Conservation (phyloP, 2,888 invertebrate species). For the Dascillus cervinus region DNA sequence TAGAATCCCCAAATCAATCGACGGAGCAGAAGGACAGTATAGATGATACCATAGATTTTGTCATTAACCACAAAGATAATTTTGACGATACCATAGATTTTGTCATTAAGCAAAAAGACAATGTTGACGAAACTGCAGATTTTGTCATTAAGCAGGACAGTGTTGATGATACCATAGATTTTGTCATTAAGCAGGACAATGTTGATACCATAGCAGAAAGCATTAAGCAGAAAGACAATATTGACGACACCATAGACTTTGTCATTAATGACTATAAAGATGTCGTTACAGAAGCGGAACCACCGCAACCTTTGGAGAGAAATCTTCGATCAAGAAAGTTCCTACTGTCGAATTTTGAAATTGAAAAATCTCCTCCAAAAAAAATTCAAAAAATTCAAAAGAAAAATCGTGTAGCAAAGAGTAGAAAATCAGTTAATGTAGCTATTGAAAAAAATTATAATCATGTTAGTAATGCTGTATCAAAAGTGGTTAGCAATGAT, state of each 20-base stretch:
- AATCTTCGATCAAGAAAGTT: too few relatives aligned
- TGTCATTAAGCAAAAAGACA: background rate
- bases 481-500: background rate
- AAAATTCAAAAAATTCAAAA: background rate
- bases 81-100: background rate
- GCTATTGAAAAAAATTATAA: background rate
- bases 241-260: too few relatives aligned
- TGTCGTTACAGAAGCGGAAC: too few relatives aligned
- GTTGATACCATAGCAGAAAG: background rate
- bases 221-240: background rate
- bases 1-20: background rate
- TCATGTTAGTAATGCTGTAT: background rate
- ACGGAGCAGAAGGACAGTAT: too few relatives aligned
- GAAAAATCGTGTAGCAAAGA: background rate
- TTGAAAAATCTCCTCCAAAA: too few relatives aligned
- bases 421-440: background rate
- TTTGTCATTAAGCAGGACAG: background rate
- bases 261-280: too few relatives aligned
- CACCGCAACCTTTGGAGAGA: too few relatives aligned
- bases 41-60: too few relatives aligned
- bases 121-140: background rate
- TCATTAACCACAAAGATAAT: background rate
- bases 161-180: background rate
- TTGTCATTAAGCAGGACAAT: background rate
- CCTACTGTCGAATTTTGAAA: too few relatives aligned